Base-by-base conservation (phyloP, 2,888 invertebrate species). In the Litoditis marina region DNA sequence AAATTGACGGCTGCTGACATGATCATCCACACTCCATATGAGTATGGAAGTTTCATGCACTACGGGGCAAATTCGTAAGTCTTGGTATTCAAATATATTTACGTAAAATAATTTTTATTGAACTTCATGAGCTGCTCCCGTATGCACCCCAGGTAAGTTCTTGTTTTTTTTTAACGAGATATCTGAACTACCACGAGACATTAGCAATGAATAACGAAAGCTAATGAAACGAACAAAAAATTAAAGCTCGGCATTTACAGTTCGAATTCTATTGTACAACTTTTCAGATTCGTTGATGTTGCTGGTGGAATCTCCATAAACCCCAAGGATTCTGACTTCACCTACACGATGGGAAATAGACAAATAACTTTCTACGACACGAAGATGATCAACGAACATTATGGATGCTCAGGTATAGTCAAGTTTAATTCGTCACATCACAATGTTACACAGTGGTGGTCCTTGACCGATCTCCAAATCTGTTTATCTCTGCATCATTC, bases 351-450 rank as follows among this genome's bases (percentile, higher is more conserved):
- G 73, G 73, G 73, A 7, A 68, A 66, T 16, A 68, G 69, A 30
- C 65, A 71, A 27, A 69, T 76, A 16, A 62, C 72, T 8, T 76
- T 76, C 51, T 69, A 71, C 39, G 79, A 79, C 57, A 63, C 78
- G 25, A 68, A 71, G 11, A 73, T 72, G 70, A 76, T 79, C 74
- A 79, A 79, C 60, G 68, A 73, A 32, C 75, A 75, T 59, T 79
- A 79, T 59, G 65, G 68, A 27, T 78, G 78, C 65, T 64, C 70
- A 50, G 66, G 76, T 74, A 36, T 5, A n/a, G 22, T 16, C 3
- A 55, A n/a, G n/a, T n/a, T n/a, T n/a, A n/a, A n/a, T n/a, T n/a
- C n/a, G n/a, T n/a, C n/a, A n/a, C n/a, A n/a, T n/a, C n/a, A n/a
- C n/a, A n/a, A n/a, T n/a, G n/a, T n/a, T n/a, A n/a, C n/a, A n/a